Evolutionary conservation across 2,888 invertebrate genomes (phyloP).

Genomic region (Cosmopolites sordidus): DNA sequence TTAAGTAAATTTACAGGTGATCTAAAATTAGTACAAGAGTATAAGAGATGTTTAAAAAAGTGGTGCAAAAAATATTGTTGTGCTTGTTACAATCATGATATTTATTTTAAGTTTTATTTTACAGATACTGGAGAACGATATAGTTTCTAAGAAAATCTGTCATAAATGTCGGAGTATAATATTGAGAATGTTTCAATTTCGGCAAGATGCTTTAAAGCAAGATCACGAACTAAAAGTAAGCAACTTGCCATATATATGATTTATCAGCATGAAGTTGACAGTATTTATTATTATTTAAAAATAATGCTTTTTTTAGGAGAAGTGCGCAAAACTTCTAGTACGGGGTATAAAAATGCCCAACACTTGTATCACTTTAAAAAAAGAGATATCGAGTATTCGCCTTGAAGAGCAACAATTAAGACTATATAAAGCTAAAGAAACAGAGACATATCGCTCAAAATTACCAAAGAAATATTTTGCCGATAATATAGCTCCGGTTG

Average conservation of each 20-base stretch:
- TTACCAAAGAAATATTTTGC: constrained; percentile 28
- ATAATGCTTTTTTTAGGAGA: constrained; percentile 23
- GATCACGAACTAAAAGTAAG: constrained; percentile 35
- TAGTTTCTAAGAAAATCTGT: constrained; percentile 36
- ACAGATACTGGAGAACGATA: constrained; percentile 34
- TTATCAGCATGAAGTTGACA: background rate
- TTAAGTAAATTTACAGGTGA: no score
- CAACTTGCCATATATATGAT: background rate
- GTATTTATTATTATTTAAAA: background rate
- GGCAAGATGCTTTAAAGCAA: constrained; percentile 30
- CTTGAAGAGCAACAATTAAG: background rate
- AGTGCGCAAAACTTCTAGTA: constrained; percentile 14
- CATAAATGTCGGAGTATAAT: constrained; percentile 34
- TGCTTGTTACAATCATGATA: no score
- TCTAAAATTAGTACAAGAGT: no score
- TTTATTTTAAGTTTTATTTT: constrained; percentile 27
- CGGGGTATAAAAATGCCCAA: constrained; percentile 17
- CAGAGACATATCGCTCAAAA: constrained; percentile 28
- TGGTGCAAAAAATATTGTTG: no score
- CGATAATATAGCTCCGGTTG: constrained; percentile 26
- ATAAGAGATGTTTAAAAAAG: no score
- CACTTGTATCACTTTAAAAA: constrained; percentile 17
- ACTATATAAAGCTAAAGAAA: constrained; percentile 7
- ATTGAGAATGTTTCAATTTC: constrained; percentile 34
- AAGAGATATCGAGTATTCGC: constrained; percentile 4